These are phyloP conservation scores for Vulpes ferrilata DNA, from an alignment of 2,113 vertebrate genomes.

Conservation along the genomic window DNA sequence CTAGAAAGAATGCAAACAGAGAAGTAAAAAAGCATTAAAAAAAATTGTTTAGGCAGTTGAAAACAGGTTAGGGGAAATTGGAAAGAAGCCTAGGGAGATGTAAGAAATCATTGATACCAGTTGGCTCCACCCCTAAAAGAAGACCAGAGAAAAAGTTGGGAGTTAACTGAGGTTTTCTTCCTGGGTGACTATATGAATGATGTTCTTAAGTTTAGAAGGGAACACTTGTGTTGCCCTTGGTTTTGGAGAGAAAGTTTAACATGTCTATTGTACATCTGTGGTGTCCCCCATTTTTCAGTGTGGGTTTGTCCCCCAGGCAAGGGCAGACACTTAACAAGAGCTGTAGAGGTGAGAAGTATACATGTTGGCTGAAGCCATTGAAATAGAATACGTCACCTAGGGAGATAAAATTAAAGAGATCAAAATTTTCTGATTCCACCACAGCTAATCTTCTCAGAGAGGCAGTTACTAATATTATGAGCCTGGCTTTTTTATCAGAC, in stretches of 20 bases:
- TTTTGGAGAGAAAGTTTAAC: neutral
- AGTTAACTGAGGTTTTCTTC: constrained; percentile 43
- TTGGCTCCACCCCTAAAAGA: neutral
- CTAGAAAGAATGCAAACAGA: neutral
- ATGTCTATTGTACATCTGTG: neutral
- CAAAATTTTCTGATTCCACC: neutral
- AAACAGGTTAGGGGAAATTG: neutral
- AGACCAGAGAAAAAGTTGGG: neutral
- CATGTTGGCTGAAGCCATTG: neutral
- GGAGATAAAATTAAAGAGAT: constrained; percentile 25
- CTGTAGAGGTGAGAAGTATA: neutral
- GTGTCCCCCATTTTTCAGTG: neutral
- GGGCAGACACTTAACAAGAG: neutral
- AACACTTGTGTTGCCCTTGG: neutral
- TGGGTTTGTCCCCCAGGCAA: neutral
- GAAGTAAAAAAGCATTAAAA: neutral
- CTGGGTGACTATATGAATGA: neutral
- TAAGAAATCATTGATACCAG: neutral
- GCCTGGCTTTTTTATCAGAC: neutral
- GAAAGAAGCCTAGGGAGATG: neutral
- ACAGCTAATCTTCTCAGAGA: neutral
- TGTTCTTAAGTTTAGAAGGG: neutral
- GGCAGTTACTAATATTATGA: neutral
- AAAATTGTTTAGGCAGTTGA: neutral
- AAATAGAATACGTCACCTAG: neutral